Base-by-base conservation (phyloP, 1,140 invertebrate genomes). In the Drosophila rhopaloa region DNA sequence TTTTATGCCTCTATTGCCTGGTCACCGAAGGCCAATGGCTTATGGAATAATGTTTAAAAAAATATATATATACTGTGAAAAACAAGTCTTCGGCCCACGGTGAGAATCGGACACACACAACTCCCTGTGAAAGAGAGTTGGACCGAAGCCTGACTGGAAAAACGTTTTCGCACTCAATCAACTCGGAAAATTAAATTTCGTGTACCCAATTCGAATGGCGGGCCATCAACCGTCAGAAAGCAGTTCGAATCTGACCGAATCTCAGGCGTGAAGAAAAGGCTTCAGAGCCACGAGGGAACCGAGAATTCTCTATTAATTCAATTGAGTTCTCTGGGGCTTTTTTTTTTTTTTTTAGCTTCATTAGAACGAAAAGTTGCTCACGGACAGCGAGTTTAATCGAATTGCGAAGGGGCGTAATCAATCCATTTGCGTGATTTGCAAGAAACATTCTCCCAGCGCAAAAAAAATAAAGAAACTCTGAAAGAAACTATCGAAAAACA, bases 1-100 rank as follows among this genome's bases (percentile, higher is more conserved):
- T 48, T 48, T 29, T 48, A 10, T 27, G 14, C 41, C 41, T 13
- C 40, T 47, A 10, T 35, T 27, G 14, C 35, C 46, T 80, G 81
- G 81, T 81, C 81, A 85, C 5, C 61, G 81, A 81, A 85, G 81
- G 81, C 81, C 81, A 86, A 71, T 85, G 81, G 81, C 81, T 81
- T 85, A 58, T 70, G 44, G 44, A 70, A 71, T 70, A 48, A 66
- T 65, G 38, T 50, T 76, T 19, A 47, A 46, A 56, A 59, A 56
- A 59, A 13, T 24, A 43, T 53, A 51, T 13, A 32, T 10, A 29
- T 38, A 19, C 29, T 41, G 41, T n/a, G 57, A 58, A 47, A 71
- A 76, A 70, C 70, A 63, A 59, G 76, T 79, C 57, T 53, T 19
- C 47, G 47, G 57, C 63, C 75, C 73, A 77, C 74, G 44, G 62